phyloP scores from a whole-genome alignment of 2,888 invertebrate genomes.

The Xestia ashworthii region DNA sequence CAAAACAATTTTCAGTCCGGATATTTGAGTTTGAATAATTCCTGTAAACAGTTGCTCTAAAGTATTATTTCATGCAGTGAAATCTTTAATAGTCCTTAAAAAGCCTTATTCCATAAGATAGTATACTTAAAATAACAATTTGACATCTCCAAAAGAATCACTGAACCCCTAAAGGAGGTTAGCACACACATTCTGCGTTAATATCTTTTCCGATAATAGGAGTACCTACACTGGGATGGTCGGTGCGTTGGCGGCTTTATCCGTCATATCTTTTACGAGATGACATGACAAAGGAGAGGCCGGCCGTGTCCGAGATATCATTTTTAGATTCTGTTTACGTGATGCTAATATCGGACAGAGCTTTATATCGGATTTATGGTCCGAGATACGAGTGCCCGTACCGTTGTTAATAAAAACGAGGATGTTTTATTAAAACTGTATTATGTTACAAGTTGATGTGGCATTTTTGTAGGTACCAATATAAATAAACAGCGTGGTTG shows the following conservation, averaged over 20 bases:
- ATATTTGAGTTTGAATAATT: background rate
- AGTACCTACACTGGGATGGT: constrained; percentile 13
- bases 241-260: constrained; percentile 31
- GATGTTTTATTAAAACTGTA: background rate
- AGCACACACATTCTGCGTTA: constrained; percentile 49
- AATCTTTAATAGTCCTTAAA: background rate
- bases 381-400: constrained; percentile 16
- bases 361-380: constrained; percentile 48
- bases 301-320: constrained; percentile 29
- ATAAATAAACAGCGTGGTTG: background rate
- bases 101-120: constrained; percentile 1
- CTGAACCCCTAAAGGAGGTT: constrained; percentile 42
- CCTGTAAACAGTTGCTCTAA: background rate
- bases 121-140: constrained; percentile 37
- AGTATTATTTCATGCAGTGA: background rate
- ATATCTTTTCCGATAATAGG: constrained; percentile 59
- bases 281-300: constrained; percentile 43
- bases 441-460: background rate
- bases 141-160: constrained; percentile 22
- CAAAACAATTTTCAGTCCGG: background rate
- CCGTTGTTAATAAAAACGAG: constrained; percentile 15
- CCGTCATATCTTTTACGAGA: constrained; percentile 55
- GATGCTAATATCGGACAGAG: constrained; percentile 54
- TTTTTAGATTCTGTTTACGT: constrained; percentile 58
- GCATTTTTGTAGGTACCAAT: background rate